Evolutionary conservation across 2,797 vertebrate species (phyloP), one percentile per base, ranked within the genome.

Genomic region (Spondyliosoma cantharus): DNA sequence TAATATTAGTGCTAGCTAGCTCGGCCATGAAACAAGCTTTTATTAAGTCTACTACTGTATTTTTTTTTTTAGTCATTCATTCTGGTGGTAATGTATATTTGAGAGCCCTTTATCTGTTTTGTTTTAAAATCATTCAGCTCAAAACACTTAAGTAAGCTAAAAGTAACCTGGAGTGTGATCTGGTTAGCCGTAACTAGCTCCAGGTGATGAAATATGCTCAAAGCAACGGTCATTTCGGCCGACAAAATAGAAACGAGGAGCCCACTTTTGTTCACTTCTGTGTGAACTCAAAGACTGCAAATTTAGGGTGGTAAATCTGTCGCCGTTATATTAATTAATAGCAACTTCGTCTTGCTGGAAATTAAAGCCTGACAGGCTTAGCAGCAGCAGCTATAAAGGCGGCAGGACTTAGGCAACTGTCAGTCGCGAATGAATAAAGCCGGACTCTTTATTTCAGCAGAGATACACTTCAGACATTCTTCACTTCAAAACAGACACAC

Each of bases 401-500:
- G 24, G 32, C n/a, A 68, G 22, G 17, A 1, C 60, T 29, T 2
- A 32, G 29, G 29, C 29, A 29, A 29, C 3, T 29, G 29, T 29
- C 29, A 29, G 29, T 29, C 32, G 32, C 32, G 2, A 52, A n/a
- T 45, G 50, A 42, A 24, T 29, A n/a, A 58, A 72, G 12, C 19
- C 45, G 32, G 19, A 67, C 25, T 32, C 37, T 56, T 60, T 62
- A 7, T 48, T 32, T 17, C 15, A 3, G 57, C 14, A 45, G 61
- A 50, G 57, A 68, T 12, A 12, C 74, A 20, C 59, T 22, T 48
- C 4, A 49, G 54, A 72, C 29, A 37, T 57, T 19, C 0, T 24
- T 22, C 17, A 32, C 46, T 45, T 60, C 59, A 65, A 56, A 72
- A 56, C 52, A 58, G 50, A 66, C 65, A 29, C 42, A 6, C 37